phyloP scores from a whole-genome alignment of 2,797 vertebrate genomes.

The Xiphorhynchus erythropygius region DNA sequence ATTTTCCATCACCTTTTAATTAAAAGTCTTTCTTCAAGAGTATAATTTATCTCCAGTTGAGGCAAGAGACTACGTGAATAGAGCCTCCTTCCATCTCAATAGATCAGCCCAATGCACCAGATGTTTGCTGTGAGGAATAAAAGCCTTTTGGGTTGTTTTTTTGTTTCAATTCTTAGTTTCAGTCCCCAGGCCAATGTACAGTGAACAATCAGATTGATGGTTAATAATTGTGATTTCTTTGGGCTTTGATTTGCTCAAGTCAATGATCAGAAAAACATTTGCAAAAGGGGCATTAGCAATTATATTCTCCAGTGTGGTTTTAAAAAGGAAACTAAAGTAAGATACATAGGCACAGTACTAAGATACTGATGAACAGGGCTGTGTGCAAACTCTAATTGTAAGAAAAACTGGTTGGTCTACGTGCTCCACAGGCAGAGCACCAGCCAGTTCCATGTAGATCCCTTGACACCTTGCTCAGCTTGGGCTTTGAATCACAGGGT shows the following conservation, averaged over 20 bases:
- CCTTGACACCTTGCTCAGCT: neutral
- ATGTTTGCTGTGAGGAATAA: neutral
- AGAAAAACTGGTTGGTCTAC: neutral
- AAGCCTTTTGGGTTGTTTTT: neutral
- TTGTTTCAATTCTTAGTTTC: neutral
- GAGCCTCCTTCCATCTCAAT: neutral
- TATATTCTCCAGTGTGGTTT: neutral
- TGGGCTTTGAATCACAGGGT: neutral
- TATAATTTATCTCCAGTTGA: conserved; percentile 3
- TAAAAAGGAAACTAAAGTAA: neutral
- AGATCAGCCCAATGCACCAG: neutral
- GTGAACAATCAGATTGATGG: neutral
- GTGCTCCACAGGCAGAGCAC: neutral
- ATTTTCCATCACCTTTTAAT: conserved; percentile 29
- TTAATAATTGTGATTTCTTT: neutral
- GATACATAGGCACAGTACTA: neutral
- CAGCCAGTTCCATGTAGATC: neutral
- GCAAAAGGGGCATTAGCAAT: neutral
- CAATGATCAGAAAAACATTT: neutral
- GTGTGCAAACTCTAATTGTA: accelerated
- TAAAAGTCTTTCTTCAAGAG: neutral
- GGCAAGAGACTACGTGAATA: neutral
- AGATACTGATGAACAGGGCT: neutral
- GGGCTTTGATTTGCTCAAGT: neutral
- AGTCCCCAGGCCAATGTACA: neutral